Percentiles rank a stretch among this genome's conserved stretches.
phyloP scores from a whole-genome alignment of 2,888 invertebrate species.

The Amblyjoppa fuscipennis region DNA sequence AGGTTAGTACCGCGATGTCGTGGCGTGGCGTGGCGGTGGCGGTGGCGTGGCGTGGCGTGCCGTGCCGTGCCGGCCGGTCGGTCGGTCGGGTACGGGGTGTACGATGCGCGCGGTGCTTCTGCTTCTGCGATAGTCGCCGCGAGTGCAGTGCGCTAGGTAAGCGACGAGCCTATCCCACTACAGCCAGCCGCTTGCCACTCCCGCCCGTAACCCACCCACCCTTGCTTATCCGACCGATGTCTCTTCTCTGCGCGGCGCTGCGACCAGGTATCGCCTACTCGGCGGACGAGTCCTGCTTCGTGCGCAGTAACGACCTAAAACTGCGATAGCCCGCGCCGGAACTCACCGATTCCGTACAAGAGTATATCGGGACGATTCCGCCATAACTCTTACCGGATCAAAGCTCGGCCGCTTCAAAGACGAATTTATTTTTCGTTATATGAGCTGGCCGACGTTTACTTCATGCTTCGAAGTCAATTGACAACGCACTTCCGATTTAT shows the following conservation, averaged over 20 bases:
- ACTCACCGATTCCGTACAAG: conserved; percentile 15
- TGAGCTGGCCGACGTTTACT: no score
- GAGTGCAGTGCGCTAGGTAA: conserved; percentile 75
- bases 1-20: conserved; percentile 63
- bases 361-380: background rate
- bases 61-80: conserved; percentile 24
- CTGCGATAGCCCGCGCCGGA: conserved; percentile 69
- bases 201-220: conserved; percentile 50
- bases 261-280: conserved; percentile 50
- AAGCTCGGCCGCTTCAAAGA: background rate
- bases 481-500: conserved; percentile 14
- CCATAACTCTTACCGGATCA: background rate
- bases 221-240: conserved; percentile 32
- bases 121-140: conserved; percentile 79
- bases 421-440: no score
- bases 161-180: conserved; percentile 59
- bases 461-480: no score
- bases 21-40: background rate
- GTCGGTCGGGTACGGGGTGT: conserved; percentile 58
- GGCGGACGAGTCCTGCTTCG: conserved; percentile 42
- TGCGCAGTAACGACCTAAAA: conserved; percentile 67
- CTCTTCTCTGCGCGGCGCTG: conserved; percentile 13
- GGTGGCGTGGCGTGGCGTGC: no score
- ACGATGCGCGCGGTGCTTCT: conserved; percentile 72
- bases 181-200: conserved; percentile 50